Evolutionary conservation across 2,888 invertebrate species (phyloP), one percentile per base, ranked within the genome.

Genomic region (Acleris cristana): DNA sequence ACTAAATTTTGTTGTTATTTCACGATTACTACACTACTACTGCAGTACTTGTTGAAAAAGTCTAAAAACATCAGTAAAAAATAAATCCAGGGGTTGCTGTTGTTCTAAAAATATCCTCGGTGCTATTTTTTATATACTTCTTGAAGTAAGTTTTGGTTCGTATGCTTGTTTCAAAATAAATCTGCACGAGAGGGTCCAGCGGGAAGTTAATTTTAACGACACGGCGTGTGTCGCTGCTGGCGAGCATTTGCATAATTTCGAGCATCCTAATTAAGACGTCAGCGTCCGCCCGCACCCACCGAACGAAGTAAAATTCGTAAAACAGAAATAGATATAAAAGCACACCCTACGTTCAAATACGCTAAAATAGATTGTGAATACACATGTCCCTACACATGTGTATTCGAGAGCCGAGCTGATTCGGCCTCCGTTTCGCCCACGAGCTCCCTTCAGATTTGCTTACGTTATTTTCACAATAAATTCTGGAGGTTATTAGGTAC

Each of bases 161-260:
- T n/a, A n/a, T 48, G 16, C 3, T 18, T 48, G 18, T 8, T 10
- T 18, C 18, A 44, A 51, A 40, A 40, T 18, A 60, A 54, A 53
- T 34, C 12, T 67, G 70, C 65, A 69, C 70, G 72, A 70, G 70
- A 66, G 70, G 78, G 72, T 78, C 40, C 80, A 78, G 78, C 80
- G 65, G 69, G 80, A 80, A 83, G 78, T 78, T 76, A 73, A 76
- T 81, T 85, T 86, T 86, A 86, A 87, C 84, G 82, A 83, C 71
- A 76, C 72, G 76, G 66, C 76, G 77, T 74, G 75, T 80, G 77
- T 76, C 64, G 34, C 34, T 34, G 34, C 64, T 69, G 69, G 70
- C 70, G 59, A 70, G 69, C 75, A 82, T 86, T 86, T 84, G 73
- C 82, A 85, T 85, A 85, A 83, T 86, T 84, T 79, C 73, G 77